Percentiles rank a stretch among this genome's conserved stretches.
phyloP scores from a whole-genome alignment of 2,113 vertebrate species.

The Osmerus mordax region DNA sequence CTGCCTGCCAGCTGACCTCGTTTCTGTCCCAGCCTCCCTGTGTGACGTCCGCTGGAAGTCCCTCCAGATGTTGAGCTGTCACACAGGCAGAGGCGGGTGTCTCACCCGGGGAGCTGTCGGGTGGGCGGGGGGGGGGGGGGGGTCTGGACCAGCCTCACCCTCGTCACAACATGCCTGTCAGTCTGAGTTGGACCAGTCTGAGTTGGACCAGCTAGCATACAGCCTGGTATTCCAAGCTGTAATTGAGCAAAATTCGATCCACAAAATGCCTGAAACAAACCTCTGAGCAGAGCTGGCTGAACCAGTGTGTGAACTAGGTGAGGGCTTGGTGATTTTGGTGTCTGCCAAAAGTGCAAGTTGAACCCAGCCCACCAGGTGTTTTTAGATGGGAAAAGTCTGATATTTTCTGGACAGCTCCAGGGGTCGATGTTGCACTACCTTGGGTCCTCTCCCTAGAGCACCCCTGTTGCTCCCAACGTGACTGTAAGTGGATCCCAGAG shows the following conservation, averaged over 20 bases:
- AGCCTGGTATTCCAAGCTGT: constrained; percentile 13
- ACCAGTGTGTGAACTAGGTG: constrained; percentile 1
- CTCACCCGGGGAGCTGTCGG: constrained; percentile 1
- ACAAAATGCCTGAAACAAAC: too few relatives aligned
- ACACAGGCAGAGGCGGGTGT: constrained; percentile 6
- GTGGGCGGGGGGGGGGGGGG: neutral
- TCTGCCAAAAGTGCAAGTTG: constrained; percentile 14
- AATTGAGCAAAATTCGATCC: too few relatives aligned
- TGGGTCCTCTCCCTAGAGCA: constrained; percentile 17
- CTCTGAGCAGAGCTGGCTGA: neutral
- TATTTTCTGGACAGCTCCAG: constrained; percentile 9
- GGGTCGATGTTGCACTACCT: constrained; percentile 11
- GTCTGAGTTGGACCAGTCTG: constrained; percentile 17
- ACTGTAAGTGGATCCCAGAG: constrained; percentile 38
- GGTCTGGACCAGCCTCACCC: constrained; percentile 7
- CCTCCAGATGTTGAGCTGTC: constrained; percentile 45
- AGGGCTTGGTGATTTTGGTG: constrained; percentile 14
- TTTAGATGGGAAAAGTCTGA: constrained; percentile 25
- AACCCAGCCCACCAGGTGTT: neutral
- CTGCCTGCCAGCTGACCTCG: constrained; percentile 30
- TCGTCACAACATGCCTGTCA: constrained; percentile 23
- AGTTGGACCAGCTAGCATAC: neutral
- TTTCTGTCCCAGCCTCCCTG: constrained; percentile 24
- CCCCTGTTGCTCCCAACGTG: constrained; percentile 23
- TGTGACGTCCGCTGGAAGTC: constrained; percentile 25